Percentiles rank a stretch among this genome's conserved stretches.
These are phyloP conservation scores for Romanogobio albipinnatus DNA, from an alignment of 2,113 vertebrate species.

Conservation along the genomic window DNA sequence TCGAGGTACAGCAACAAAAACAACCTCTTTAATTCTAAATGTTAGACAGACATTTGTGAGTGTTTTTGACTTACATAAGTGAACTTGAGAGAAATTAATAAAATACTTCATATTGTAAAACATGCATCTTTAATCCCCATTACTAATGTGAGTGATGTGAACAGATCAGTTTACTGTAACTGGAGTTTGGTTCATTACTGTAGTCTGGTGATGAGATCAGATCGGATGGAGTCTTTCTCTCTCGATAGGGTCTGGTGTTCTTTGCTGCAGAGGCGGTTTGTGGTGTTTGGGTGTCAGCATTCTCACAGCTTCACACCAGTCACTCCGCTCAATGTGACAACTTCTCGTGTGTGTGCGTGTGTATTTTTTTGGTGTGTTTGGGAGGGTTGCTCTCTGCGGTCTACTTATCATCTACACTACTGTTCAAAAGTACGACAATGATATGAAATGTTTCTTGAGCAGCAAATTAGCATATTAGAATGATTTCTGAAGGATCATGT, in stretches of 20 bases:
- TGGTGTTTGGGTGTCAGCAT: constrained; percentile 37
- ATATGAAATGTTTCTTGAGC: no score
- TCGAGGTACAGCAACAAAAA: not conserved
- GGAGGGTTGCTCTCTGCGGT: no score
- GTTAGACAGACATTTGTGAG: not conserved
- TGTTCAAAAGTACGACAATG: no score
- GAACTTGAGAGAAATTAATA: not conserved
- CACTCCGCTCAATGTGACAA: not conserved
- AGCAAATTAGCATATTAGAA: no score
- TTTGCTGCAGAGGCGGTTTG: constrained; percentile 21
- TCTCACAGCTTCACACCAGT: constrained; percentile 29
- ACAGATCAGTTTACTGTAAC: not conserved
- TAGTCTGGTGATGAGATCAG: not conserved
- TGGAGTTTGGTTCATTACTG: not conserved
- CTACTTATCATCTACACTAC: no score
- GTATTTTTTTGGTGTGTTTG: no score
- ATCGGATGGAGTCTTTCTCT: not conserved
- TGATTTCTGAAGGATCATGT: no score
- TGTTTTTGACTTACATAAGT: not conserved
- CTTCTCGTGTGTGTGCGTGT: not conserved
- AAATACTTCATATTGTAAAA: not conserved
- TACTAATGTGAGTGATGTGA: not conserved
- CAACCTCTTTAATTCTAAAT: not conserved
- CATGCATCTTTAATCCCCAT: no score
- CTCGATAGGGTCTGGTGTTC: not conserved